Evolutionary conservation across 2,888 invertebrate genomes (phyloP), one percentile per base, ranked within the genome.

Genomic region (Mythimna albipuncta): DNA sequence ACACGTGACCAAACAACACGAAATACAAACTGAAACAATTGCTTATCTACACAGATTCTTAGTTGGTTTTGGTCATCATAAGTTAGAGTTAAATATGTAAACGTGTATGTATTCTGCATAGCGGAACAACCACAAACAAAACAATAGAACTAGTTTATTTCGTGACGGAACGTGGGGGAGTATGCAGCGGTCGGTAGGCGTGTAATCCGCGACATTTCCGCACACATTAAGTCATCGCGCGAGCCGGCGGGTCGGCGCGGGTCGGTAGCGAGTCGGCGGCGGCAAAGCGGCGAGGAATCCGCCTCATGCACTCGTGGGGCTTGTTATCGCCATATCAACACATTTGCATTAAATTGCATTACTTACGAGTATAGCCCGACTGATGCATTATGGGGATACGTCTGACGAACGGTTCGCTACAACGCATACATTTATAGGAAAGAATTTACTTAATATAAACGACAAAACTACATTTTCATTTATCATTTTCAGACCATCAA

Each of bases 311-410:
- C 87, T 84, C 83, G 83, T 77, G 88, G 82, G 85, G 84, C 82
- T 85, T 87, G 84, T 88, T 92, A 91, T 92, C 90, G 88, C 83
- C 83, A 88, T 89, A 92, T 92, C 92, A 87, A 84, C 87, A 88
- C 91, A 94, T 95, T 94, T 93, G 91, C 92, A 95, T 95, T 89
- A 90, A 93, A 94, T 94, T 94, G 92, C 92, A 92, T 91, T 89
- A 89, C 85, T 82, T 79, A 81, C 69, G 63, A 67, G 54, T 55
- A 78, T 54, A 35, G 7, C 64, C 81, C 69, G 72, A 71, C 67
- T 32, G 58, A 81, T 77, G 61, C 71, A 85, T 73, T 82, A 72
- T 11, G 19, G 38, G 67, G 69, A 66, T 77, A 81, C 63, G 44
- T 63, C 44, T 75, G 65, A 68, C 50, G 32, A 83, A 81, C 58